Conservation (phyloP, 2,797 vertebrate genomes). For the Meriones psammophilus region DNA sequence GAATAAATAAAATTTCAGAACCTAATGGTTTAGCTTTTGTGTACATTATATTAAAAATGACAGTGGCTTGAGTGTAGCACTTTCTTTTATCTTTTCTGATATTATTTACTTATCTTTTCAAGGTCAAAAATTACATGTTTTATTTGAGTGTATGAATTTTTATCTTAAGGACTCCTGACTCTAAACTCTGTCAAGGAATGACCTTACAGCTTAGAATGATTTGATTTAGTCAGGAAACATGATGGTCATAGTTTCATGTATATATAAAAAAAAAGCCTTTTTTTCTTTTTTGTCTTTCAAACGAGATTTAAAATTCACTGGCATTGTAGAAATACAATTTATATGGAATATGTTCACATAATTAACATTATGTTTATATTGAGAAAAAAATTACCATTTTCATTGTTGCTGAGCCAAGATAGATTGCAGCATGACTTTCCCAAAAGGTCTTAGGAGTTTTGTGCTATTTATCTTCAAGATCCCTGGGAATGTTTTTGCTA, state of each 20-base stretch:
- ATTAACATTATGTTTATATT: constrained; percentile 78
- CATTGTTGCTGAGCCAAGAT: constrained; percentile 71
- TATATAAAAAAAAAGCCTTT: constrained; percentile 50
- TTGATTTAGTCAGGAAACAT: constrained; percentile 69
- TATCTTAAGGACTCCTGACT: constrained; percentile 63
- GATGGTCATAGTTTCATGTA: constrained; percentile 57
- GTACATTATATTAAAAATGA: constrained; percentile 60
- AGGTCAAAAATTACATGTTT: constrained; percentile 61
- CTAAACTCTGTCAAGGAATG: constrained; percentile 47
- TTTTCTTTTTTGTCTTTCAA: constrained; percentile 43
- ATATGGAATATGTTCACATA: constrained; percentile 57
- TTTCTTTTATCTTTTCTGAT: constrained; percentile 61
- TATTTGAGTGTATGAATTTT: constrained; percentile 68
- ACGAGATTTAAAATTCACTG: constrained; percentile 72
- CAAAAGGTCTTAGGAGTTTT: constrained; percentile 61
- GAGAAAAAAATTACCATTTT: constrained; percentile 81
- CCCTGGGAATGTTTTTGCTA: constrained; percentile 72
- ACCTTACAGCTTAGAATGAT: constrained; percentile 71
- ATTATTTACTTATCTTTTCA: constrained; percentile 74
- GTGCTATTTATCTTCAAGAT: constrained; percentile 70
- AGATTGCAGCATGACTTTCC: constrained; percentile 66
- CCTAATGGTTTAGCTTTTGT: constrained; percentile 65
- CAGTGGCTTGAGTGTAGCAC: background rate
- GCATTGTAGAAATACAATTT: constrained; percentile 52
- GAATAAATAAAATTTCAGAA: constrained; percentile 71